Conservation (phyloP, 2,888 invertebrate species). For the Xanthia togata region DNA sequence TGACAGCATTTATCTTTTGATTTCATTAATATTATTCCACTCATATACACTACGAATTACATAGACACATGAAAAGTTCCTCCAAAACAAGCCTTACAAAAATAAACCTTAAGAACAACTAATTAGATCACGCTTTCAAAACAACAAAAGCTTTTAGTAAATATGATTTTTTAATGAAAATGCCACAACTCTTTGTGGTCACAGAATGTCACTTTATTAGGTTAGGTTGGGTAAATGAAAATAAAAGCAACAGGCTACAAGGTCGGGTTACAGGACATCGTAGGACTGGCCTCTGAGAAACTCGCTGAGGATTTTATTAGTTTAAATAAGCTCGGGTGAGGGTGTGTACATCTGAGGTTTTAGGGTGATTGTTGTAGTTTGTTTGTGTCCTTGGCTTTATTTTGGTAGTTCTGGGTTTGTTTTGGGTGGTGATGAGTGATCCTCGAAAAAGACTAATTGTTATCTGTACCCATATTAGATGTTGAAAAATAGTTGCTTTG, state of each 20-base stretch:
- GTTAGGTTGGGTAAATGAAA: slow-evolving; percentile 85
- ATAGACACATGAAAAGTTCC: not conserved
- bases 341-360: slow-evolving; percentile 44
- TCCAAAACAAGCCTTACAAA: slow-evolving; percentile 15
- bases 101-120: slow-evolving; percentile 14
- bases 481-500: too few species aligned
- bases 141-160: slow-evolving; percentile 77
- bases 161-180: slow-evolving; percentile 86
- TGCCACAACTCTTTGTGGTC: slow-evolving; percentile 83
- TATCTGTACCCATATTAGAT: not conserved
- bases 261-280: slow-evolving; percentile 58
- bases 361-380: slow-evolving; percentile 3
- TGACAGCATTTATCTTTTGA: not conserved
- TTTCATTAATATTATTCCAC: not conserved
- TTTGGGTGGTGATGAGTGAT: not conserved
- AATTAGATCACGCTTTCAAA: slow-evolving; percentile 59
- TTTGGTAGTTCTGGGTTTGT: not conserved
- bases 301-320: slow-evolving; percentile 60
- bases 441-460: not conserved
- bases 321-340: slow-evolving; percentile 59
- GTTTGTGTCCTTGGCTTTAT: slow-evolving; percentile 15
- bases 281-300: slow-evolving; percentile 54
- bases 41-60: not conserved
- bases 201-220: slow-evolving; percentile 83
- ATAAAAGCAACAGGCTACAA: slow-evolving; percentile 84